These are phyloP conservation scores for Rhopilema esculentum DNA, from an alignment of 30 jellyfish, hydroid and myxozoan genomes.

Conservation along the genomic window DNA sequence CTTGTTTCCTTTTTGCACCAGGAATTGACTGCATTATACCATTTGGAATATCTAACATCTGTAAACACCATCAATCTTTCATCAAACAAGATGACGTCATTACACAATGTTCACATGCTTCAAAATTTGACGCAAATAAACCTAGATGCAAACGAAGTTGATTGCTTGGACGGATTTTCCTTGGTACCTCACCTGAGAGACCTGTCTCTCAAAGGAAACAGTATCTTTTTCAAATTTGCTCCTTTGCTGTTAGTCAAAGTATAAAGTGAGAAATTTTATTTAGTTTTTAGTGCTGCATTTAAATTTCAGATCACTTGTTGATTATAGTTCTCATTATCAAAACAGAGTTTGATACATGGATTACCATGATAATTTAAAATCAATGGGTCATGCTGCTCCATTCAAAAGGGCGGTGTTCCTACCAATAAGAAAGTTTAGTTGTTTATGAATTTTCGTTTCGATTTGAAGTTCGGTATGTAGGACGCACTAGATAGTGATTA, in stretches of 20 bases:
- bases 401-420: too few species aligned
- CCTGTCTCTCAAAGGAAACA: conserved; percentile 7
- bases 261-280: too few species aligned
- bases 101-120: neutral
- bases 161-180: conserved; percentile 18
- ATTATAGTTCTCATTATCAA: too few species aligned
- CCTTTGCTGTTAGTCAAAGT: neutral
- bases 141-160: conserved; percentile 16
- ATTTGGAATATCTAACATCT: conserved; percentile 27
- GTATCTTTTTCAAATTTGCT: conserved; percentile 2
- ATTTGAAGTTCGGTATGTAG: too few species aligned
- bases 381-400: too few species aligned
- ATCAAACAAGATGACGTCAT: conserved; percentile 9
- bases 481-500: too few species aligned
- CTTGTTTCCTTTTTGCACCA: neutral
- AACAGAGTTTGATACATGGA: too few species aligned
- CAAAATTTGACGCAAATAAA: neutral
- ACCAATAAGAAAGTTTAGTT: too few species aligned
- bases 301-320: too few species aligned
- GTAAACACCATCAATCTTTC: neutral
- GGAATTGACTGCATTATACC: conserved; percentile 18
- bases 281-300: too few species aligned
- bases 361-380: too few species aligned
- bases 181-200: conserved; percentile 3
- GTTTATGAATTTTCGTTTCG: too few species aligned